Evolutionary conservation across 2,888 invertebrate species (phyloP), one percentile per base, ranked within the genome.

Genomic region (Drosophila differens): DNA sequence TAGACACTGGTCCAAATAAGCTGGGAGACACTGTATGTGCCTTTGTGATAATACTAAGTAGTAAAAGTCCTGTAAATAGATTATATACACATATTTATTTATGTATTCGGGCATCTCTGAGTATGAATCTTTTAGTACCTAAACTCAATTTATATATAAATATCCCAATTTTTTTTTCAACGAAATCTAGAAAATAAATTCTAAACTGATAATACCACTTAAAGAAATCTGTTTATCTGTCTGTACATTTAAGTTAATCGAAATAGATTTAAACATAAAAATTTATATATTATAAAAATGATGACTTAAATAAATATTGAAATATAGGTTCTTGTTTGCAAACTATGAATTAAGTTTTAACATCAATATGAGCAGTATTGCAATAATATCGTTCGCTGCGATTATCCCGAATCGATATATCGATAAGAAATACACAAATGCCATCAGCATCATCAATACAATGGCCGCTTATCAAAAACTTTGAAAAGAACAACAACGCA

Each of bases 31-130:
- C 22, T 22, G 22, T 22, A 37, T n/a, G 47, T 28, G 19, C 22
- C 16, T 1, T 53, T 74, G 70, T 80, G 64, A 81, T 83, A 83
- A 35, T 73, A 66, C 30, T 47, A 54, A 61, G 9, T 74, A 70
- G 44, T 12, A 14, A 22, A 62, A 35, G 9, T 30, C 22, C 55
- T 79, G 59, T 72, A 77, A 59, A 73, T 77, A 81, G 58, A 47
- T 41, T 51, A 53, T n/a, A 35, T 35, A 54, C 22, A 22, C 22
- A 33, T 14, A n/a, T 37, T 66, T 60, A 52, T 41, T 28, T 28
- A 28, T 49, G n/a, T n/a, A 55, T n/a, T n/a, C 25, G 2, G 25
- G 16, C 14, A 39, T 19, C 10, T 33, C 16, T 25, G 32, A 22
- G 51, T 65, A 41, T 59, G 28, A 53, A 58, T 73, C 33, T 64